Conservation (phyloP, 2,888 invertebrate genomes). For the Sisyra terminalis region DNA sequence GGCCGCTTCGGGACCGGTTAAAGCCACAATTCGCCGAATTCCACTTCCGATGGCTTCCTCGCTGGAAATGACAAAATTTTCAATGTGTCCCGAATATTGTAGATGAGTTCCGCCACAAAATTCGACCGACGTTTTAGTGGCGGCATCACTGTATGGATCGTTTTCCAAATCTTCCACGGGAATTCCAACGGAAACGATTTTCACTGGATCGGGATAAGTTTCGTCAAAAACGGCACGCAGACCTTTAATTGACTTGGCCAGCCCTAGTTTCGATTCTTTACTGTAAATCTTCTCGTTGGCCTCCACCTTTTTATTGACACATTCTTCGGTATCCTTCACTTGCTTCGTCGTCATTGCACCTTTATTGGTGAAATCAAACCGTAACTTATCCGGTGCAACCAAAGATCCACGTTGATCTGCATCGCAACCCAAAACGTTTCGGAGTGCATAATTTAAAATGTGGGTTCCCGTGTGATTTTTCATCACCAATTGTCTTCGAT, state of each 20-base stretch:
- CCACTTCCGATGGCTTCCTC: conserved; percentile 99
- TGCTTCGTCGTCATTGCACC: conserved; percentile 79
- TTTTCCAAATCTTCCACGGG: conserved; percentile 77
- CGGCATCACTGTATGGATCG: conserved; percentile 68
- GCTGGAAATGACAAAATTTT: conserved; percentile 86
- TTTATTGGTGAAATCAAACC: conserved; percentile 96
- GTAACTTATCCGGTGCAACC: conserved; percentile 88
- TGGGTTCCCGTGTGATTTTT: conserved; percentile 98
- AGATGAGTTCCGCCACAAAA: conserved; percentile 99
- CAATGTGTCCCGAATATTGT: conserved; percentile 79
- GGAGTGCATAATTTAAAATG: conserved; percentile 83
- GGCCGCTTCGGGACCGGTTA: conserved; percentile 87
- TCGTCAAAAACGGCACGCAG: conserved; percentile 97
- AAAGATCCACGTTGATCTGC: conserved; percentile 94
- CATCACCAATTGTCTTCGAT: conserved; percentile 84
- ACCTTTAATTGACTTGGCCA: conserved; percentile 84
- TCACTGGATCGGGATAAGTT: conserved; percentile 92
- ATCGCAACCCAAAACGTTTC: conserved; percentile 77
- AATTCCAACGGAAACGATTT: conserved; percentile 86
- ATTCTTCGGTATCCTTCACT: conserved; percentile 70
- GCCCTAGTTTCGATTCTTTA: conserved; percentile 62
- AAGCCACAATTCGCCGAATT: conserved; percentile 83
- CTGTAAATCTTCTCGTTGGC: conserved; percentile 72
- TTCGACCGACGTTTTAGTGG: conserved; percentile 82
- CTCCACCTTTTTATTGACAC: conserved; percentile 58